Base-by-base conservation (phyloP, 30 jellyfish, hydroid and myxozoan species). In the Cassiopea xamachana region DNA sequence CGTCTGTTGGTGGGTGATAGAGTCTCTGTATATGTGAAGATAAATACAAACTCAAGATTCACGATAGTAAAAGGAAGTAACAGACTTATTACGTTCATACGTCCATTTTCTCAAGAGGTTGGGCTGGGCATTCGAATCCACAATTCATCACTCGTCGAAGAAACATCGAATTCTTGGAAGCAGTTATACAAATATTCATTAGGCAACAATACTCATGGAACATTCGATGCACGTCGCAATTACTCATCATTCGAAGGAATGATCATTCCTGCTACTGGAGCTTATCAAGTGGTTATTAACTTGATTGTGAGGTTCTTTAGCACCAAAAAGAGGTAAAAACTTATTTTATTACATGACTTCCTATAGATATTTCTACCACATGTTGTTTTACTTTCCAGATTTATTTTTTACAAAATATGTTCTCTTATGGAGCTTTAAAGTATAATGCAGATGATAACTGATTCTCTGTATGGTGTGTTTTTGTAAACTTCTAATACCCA, bases 181-280 rank as follows among this genome's bases (percentile, higher is more conserved):
- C 51, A 86, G 16, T 47, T 79, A 4, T 74, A 79, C 87, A 18
- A 47, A 16, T 68, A 79, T 72, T 79, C 88, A 8, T 61, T 78
- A 16, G 81, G 87, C 39, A 79, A 88, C 72, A 51, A 82, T 55
- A 68, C 90, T 0, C 90, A 79, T 71, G 95, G 95, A 46, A 73
- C 89, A 39, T 88, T 88, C 74, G 95, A 88, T 79, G 95, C 95
- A 49, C 86, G 95, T 18, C 90, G 95, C 46, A 89, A 89, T 73
- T 89, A 49, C 58, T 81, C 91, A 6, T 68, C 88, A 10, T 61
- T 81, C 16, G 92, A 84, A 46, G 91, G 92, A 55, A 73, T 84
- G 96, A 79, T 94, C 64, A 78, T 94, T 12, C 97, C 87, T 1
- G 74, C 82, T 60, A 95, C 93, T 16, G 98, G 98, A 5, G 88